Evolutionary conservation across 2,797 vertebrate species (phyloP), one percentile per base, ranked within the genome.

Genomic region (Neomorphus geoffroyi): DNA sequence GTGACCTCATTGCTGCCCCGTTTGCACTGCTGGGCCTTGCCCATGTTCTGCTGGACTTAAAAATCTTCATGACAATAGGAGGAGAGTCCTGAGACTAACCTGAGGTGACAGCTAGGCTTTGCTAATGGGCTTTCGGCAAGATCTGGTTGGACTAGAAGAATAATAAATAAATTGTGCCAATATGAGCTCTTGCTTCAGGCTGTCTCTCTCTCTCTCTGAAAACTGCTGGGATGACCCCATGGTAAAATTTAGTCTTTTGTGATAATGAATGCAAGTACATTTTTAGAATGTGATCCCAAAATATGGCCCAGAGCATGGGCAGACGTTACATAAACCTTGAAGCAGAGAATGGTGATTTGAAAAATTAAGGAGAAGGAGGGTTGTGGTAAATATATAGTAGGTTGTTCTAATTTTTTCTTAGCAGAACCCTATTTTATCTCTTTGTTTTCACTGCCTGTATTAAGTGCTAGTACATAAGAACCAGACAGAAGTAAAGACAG

Each of bases 131-230:
- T 70, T 78, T 64, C 93, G 82, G 80, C 85, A 91, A 57, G 62
- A 70, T 50, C 50, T 90, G 50, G 65, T 57, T 75, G 81, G 64
- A 67, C 32, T 70, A 43, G 46, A 81, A 81, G 64, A 78, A 80
- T 71, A 92, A 94, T 61, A 88, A 90, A 86, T 43, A 89, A 86
- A 83, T 51, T 65, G 53, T 80, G 67, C 80, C 86, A 86, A 46
- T 80, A 77, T 85, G 64, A 93, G 70, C 62, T 80, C 66, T 91
- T 88, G 78, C 90, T 90, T 88, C 66, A 83, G 57, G 65, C 30
- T 69, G 2, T 0, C 4, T 18, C 45, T 66, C 48, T 61, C 39
- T 66, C 48, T 61, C 37, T 70, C 73, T 80, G 48, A 81, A 91
- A 90, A 79, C 11, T 39, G 15, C 11, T 83, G 85, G 35, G 88